A percentile compares a stretch with the other conserved stretches of the same genome.
Conservation (phyloP, 2,888 invertebrate species). For the Lamellibrachia columna region DNA sequence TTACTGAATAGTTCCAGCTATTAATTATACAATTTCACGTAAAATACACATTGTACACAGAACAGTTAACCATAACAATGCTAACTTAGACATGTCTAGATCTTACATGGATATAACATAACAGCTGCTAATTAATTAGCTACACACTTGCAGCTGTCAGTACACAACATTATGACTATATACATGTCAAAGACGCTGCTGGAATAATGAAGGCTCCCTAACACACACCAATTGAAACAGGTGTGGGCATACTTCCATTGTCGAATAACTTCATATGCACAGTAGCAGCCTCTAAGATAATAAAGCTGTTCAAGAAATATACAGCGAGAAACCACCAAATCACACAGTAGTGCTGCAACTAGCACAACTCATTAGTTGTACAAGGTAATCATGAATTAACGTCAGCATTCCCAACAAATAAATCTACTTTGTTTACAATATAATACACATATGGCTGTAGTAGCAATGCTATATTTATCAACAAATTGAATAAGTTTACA, state of each 20-base stretch:
- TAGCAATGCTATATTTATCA: no score
- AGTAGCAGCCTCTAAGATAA: no score
- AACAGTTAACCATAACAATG: background rate
- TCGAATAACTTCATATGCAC: no score
- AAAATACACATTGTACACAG: background rate
- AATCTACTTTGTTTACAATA: no score
- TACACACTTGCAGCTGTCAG: background rate
- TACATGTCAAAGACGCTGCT: background rate
- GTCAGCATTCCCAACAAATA: no score
- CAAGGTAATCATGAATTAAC: no score
- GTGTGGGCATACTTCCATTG: no score
- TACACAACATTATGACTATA: background rate
- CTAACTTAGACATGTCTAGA: background rate
- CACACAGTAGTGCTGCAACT: no score
- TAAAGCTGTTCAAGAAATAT: no score
- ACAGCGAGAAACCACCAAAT: no score
- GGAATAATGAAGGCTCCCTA: background rate
- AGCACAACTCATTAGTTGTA: no score
- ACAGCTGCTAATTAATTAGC: background rate
- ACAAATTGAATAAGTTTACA: background rate
- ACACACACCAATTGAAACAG: background rate
- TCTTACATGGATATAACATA: background rate
- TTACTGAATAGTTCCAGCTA: background rate
- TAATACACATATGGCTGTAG: no score
- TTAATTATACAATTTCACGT: background rate